These are phyloP conservation scores for Rhimphoctona megacephalus DNA, from an alignment of 2,888 invertebrate species.

Conservation along the genomic window DNA sequence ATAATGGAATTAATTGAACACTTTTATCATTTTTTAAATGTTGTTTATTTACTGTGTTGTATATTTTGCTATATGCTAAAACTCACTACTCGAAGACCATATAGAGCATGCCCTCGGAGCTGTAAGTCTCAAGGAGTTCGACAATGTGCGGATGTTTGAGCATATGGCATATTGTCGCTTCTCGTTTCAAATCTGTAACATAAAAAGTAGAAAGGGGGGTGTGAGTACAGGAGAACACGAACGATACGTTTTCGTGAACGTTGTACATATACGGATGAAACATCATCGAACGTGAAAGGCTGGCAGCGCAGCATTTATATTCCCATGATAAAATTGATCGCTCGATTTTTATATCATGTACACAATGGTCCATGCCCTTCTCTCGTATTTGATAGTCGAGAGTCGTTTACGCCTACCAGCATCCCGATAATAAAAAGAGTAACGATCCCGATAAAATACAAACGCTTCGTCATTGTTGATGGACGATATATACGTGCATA, in stretches of 20 bases:
- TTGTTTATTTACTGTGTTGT: neutral
- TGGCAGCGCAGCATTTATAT: slow-evolving; percentile 23
- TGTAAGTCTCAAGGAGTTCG: slow-evolving; percentile 98
- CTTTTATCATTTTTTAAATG: neutral
- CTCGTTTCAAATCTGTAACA: slow-evolving; percentile 96
- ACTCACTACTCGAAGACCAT: slow-evolving; percentile 99
- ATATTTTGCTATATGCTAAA: slow-evolving; percentile 1
- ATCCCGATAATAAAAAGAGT: slow-evolving; percentile 59
- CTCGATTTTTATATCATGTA: slow-evolving; percentile 18
- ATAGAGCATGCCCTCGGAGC: slow-evolving; percentile 99
- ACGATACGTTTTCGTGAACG: slow-evolving; percentile 24
- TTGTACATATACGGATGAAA: slow-evolving; percentile 11
- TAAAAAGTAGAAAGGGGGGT: neutral
- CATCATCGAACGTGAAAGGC: slow-evolving; percentile 1
- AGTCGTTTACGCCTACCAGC: slow-evolving; percentile 63
- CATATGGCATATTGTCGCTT: slow-evolving; percentile 99
- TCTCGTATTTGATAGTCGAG: slow-evolving; percentile 26
- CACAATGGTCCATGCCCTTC: slow-evolving; percentile 42
- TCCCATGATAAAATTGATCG: slow-evolving; percentile 56
- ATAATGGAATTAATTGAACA: neutral
- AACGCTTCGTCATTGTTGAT: slow-evolving; percentile 36
- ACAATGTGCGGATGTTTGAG: slow-evolving; percentile 99
- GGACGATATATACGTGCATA: slow-evolving; percentile 11
- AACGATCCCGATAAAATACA: slow-evolving; percentile 55
- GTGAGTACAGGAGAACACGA: neutral